phyloP scores from a whole-genome alignment of 2,797 vertebrate species.

The Aulostomus chinensis region DNA sequence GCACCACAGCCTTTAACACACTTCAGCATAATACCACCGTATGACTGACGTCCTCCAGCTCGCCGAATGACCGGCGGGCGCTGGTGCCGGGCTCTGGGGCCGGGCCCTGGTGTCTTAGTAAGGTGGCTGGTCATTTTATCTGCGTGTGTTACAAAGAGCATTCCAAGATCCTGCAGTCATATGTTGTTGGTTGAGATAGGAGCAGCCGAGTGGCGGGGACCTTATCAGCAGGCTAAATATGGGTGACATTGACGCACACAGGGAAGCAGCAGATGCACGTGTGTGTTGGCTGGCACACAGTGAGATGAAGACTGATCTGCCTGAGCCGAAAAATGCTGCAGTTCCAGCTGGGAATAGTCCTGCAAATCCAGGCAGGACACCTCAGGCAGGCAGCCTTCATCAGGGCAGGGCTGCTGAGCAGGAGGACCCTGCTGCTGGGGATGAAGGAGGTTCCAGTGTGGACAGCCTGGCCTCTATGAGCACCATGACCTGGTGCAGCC shows the following conservation, averaged over 20 bases:
- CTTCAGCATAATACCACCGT: too few relatives aligned
- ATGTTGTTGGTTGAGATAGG: neutral
- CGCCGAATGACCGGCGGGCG: slow-evolving; percentile 1
- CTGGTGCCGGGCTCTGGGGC: too few relatives aligned
- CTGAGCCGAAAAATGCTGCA: neutral
- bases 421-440: too few relatives aligned
- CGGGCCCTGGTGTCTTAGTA: slow-evolving; percentile 1
- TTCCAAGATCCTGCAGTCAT: slow-evolving; percentile 33
- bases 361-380: too few relatives aligned
- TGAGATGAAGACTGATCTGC: neutral
- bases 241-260: neutral
- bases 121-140: slow-evolving; percentile 44
- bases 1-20: too few relatives aligned
- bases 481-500: too few relatives aligned
- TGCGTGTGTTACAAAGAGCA: slow-evolving; percentile 29
- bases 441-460: too few relatives aligned
- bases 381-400: too few relatives aligned
- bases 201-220: slow-evolving; percentile 7
- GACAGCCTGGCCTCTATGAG: too few relatives aligned
- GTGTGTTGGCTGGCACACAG: too few relatives aligned
- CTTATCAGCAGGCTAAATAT: slow-evolving; percentile 3
- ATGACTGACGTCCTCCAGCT: neutral
- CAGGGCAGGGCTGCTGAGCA: too few relatives aligned
- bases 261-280: neutral
- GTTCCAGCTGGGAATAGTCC: neutral